A percentile compares a stretch with the other conserved stretches of the same genome.
Evolutionary conservation across 1,140 invertebrate genomes (phyloP).

Genomic region (Papilio machaon): DNA sequence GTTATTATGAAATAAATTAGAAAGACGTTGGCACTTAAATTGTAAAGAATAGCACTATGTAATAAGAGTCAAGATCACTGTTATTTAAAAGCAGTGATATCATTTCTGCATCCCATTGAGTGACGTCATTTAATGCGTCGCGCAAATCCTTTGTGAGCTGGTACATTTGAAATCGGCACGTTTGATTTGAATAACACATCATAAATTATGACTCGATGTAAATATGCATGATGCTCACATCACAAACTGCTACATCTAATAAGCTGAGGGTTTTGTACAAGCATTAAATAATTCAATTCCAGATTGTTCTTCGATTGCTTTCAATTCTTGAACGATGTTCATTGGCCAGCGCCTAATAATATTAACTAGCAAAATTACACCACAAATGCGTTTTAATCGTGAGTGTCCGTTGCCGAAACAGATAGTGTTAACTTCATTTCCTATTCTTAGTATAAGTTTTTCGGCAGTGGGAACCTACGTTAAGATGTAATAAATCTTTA

Average conservation of each 20-base stretch:
- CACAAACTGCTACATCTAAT: background rate
- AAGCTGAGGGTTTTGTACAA: background rate
- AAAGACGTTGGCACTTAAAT: background rate
- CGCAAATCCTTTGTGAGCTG: constrained; percentile 23
- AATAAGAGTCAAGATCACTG: constrained; percentile 27
- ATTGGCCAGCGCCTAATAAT: background rate
- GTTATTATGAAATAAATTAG: background rate
- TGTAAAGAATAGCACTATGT: background rate
- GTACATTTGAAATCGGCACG: constrained; percentile 24
- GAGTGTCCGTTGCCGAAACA: background rate
- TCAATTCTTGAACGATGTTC: background rate
- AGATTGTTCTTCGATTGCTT: background rate
- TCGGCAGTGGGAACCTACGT: too few relatives aligned
- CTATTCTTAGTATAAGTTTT: too few relatives aligned
- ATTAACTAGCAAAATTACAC: constrained; percentile 1
- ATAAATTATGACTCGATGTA: constrained; percentile 20
- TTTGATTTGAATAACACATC: constrained; percentile 29
- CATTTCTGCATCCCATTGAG: constrained; percentile 16
- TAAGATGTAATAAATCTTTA: too few relatives aligned
- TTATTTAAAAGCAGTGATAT: constrained; percentile 34
- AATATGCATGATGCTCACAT: constrained; percentile 15
- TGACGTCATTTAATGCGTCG: constrained; percentile 28
- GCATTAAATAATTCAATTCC: background rate
- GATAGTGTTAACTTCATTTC: background rate
- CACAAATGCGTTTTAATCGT: background rate